Base-by-base conservation (phyloP, 2,888 invertebrate species). In the Scrobipalpa atriplicella region DNA sequence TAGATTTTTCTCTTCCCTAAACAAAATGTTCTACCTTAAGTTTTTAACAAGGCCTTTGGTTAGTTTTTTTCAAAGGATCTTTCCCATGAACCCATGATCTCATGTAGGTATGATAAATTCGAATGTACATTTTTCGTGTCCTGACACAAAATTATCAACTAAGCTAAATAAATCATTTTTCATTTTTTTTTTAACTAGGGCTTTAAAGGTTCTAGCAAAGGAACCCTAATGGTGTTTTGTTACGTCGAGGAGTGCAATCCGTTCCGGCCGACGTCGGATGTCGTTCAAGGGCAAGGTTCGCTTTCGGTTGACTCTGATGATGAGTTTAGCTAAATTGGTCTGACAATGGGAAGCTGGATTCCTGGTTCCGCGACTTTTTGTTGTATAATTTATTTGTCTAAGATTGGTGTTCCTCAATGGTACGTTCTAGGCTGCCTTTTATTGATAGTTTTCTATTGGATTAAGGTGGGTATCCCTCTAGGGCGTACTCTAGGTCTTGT, bases 181-280 rank as follows among this genome's bases (percentile, higher is more conserved):
- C n/a, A n/a, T 41, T 11, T 9, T 5, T 2, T 41, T 41, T 41
- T 13, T 41, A 13, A 41, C 13, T 13, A 11, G 11, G 52, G 2
- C 19, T 10, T 19, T 19, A 0, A n/a, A n/a, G 10, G 5, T 52
- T 52, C 8, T 5, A 19, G 10, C 52, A 11, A 38, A 36, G 29
- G 58, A 58, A 16, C 58, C 58, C 58, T 58, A 36, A 58, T 39
- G 75, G 52, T 68, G 76, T 69, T 73, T 79, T 76, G 82, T 78
- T 80, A 79, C 75, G 77, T 75, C 77, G 72, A 74, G 77, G 69
- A 81, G 80, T 75, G 77, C 82, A 83, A 92, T 92, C 89, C 83
- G 89, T 90, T 90, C 86, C 90, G 87, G 85, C 83, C 84, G 85
- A 84, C 82, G 81, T 82, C 88, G 89, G 90, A 91, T 91, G 87